Conservation (phyloP, 2,113 vertebrate genomes). For the Sitta europaea region DNA sequence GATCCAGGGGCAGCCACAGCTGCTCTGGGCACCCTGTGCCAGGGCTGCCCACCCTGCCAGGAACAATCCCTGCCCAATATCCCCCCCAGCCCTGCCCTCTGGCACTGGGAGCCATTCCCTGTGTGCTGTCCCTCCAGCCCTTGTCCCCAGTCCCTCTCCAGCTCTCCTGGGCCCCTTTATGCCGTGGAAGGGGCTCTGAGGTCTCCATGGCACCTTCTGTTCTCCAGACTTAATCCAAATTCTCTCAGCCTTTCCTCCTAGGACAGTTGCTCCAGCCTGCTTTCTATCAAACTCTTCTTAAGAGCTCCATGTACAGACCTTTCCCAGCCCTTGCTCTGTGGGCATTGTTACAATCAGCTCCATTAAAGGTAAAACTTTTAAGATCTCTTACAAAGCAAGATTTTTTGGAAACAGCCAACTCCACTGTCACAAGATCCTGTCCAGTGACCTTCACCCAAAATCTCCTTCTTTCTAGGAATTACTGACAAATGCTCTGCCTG, state of each 20-base stretch:
- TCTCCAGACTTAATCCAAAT: background rate
- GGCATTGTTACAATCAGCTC: background rate
- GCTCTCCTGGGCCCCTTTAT: background rate
- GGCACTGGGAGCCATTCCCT: background rate
- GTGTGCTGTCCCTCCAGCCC: background rate
- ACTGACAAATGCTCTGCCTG: background rate
- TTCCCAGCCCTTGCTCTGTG: background rate
- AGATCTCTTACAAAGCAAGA: background rate
- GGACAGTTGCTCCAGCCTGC: background rate
- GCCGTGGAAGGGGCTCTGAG: background rate
- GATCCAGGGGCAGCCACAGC: background rate
- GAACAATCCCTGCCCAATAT: background rate
- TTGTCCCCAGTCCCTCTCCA: background rate
- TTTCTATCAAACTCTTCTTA: background rate
- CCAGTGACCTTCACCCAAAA: background rate
- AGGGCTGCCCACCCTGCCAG: background rate
- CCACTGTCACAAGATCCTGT: background rate
- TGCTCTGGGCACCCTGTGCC: background rate
- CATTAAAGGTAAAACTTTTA: background rate
- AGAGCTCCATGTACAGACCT: rapidly evolving
- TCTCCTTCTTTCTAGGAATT: slow-evolving; percentile 23
- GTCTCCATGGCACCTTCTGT: background rate
- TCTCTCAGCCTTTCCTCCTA: background rate
- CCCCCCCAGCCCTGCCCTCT: rapidly evolving
- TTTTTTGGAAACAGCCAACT: background rate